Evolutionary conservation across 1,140 invertebrate genomes (phyloP).

Genomic region (Polyergus mexicanus): DNA sequence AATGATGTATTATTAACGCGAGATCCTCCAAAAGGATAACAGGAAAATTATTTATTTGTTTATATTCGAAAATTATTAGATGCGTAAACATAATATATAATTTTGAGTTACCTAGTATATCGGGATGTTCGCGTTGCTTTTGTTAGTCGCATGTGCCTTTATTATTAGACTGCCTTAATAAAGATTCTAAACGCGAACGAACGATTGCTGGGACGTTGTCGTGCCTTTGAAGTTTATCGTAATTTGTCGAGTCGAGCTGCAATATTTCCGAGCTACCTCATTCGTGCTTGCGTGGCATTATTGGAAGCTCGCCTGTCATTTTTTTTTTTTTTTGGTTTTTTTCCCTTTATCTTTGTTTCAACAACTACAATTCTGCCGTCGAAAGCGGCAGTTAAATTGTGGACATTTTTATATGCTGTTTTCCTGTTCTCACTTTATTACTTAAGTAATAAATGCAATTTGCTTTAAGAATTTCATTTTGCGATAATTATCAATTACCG

Average conservation of each 20-base stretch:
- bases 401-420: background rate
- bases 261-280: background rate
- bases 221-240: constrained; percentile 40
- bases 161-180: background rate
- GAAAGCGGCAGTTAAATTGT: background rate
- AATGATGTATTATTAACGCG: background rate
- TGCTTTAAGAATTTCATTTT: background rate
- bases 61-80: background rate
- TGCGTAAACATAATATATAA: background rate
- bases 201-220: background rate
- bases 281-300: constrained; percentile 35
- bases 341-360: background rate
- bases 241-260: constrained; percentile 2
- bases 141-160: constrained; percentile 2
- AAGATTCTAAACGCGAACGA: constrained; percentile 2
- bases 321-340: background rate
- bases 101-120: background rate
- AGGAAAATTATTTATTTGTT: background rate
- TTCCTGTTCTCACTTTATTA: background rate
- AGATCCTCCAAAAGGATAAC: background rate
- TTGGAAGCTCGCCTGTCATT: background rate
- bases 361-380: background rate
- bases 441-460: background rate
- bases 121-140: background rate
- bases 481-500: background rate